phyloP scores from a whole-genome alignment of 2,113 vertebrate species.

The Sinocyclocheilus rhinocerous region DNA sequence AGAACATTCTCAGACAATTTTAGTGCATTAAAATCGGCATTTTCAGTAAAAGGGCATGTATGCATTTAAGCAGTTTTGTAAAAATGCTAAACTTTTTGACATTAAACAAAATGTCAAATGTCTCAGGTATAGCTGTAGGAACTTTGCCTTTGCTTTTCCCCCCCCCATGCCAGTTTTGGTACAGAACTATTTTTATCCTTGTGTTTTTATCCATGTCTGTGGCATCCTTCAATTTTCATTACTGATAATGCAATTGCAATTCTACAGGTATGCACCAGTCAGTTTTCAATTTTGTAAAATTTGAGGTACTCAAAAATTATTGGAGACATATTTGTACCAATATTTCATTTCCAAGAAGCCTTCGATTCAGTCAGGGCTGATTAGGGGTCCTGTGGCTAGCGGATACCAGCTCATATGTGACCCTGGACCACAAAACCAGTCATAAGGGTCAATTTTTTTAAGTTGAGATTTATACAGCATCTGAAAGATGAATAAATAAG shows the following conservation, averaged over 20 bases:
- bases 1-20: no score
- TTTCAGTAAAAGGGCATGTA: slow-evolving; percentile 13
- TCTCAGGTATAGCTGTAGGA: no score
- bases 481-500: no score
- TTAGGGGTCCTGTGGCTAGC: no score
- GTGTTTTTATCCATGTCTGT: not conserved
- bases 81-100: slow-evolving; percentile 35
- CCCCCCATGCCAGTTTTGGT: not conserved
- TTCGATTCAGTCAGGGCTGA: not conserved
- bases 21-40: not conserved
- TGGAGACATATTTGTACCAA: not conserved
- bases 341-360: not conserved
- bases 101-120: slow-evolving; percentile 8
- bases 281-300: not conserved
- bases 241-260: not conserved
- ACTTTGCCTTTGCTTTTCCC: not conserved
- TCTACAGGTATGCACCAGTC: not conserved
- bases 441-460: no score
- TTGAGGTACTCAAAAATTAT: not conserved
- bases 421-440: no score
- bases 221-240: not conserved
- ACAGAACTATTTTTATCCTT: not conserved
- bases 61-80: slow-evolving; percentile 21
- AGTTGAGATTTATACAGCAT: no score
- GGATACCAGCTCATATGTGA: not conserved